A percentile compares a stretch with the other conserved stretches of the same genome.
phyloP scores from a whole-genome alignment of 2,888 invertebrate genomes.

The Sminthurides aquaticus region DNA sequence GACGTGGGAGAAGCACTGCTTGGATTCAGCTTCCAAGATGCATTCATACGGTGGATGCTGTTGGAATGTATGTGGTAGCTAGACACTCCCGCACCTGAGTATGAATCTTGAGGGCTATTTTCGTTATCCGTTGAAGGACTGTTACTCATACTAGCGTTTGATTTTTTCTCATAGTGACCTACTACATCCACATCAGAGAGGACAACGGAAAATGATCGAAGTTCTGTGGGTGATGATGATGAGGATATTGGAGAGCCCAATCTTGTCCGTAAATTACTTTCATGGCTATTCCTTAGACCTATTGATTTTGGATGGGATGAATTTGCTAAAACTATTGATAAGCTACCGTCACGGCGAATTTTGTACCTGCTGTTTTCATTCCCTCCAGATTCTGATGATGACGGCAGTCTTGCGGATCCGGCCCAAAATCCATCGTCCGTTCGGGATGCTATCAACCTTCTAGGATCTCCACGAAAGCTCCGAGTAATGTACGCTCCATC shows the following conservation, averaged over 20 bases:
- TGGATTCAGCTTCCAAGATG: slow-evolving; percentile 41
- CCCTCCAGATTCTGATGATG: slow-evolving; percentile 37
- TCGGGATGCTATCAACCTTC: slow-evolving; percentile 31
- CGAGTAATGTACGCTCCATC: neutral
- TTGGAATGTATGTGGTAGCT: slow-evolving; percentile 41
- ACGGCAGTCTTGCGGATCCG: slow-evolving; percentile 39
- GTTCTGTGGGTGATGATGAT: slow-evolving; percentile 26
- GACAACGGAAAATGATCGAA: slow-evolving; percentile 42
- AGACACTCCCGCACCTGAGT: slow-evolving; percentile 37
- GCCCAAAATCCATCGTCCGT: slow-evolving; percentile 37
- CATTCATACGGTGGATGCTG: slow-evolving; percentile 43
- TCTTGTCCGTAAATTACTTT: too few species aligned
- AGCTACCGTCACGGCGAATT: slow-evolving; percentile 43
- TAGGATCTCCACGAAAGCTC: neutral
- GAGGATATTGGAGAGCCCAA: neutral
- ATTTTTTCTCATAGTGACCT: slow-evolving; percentile 31
- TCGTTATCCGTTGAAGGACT: neutral
- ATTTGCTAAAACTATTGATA: slow-evolving; percentile 32
- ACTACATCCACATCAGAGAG: slow-evolving; percentile 42
- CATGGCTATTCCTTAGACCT: neutral
- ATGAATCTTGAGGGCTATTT: slow-evolving; percentile 25
- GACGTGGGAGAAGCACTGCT: slow-evolving; percentile 30
- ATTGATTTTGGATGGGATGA: neutral
- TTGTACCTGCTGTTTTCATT: slow-evolving; percentile 43
- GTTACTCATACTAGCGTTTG: neutral